Evolutionary conservation across 2,888 invertebrate genomes (phyloP), one percentile per base, ranked within the genome.

Genomic region (Volucella inanis): DNA sequence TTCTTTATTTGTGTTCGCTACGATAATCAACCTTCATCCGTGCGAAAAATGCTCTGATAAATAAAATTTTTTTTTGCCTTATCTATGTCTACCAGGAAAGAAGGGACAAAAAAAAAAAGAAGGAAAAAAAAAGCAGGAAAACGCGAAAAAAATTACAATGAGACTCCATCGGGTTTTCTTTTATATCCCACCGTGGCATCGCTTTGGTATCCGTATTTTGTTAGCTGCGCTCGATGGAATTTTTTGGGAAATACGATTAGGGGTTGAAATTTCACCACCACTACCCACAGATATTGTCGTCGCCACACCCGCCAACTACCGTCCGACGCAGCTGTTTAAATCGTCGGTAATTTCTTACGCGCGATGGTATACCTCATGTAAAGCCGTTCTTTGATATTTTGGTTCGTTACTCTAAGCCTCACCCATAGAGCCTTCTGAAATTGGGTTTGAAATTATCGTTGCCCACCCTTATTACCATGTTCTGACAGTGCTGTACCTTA

Each of bases 1-100:
- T 70, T 64, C 57, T 70, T 81, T 64, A 72, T 80, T 85, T 77
- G 57, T 67, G 76, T 62, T 62, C 43, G 75, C 38, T 72, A 76
- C 59, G 76, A 85, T 85, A 85, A 85, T 85, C 80, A 85, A 85
- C 80, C 80, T 76, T 80, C 80, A 85, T 80, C 76, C 80, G 85
- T 85, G 85, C 85, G 80, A 85, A 85, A 85, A 85, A 85, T 80
- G 71, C 80, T 76, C 80, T 72, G 67, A 76, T 80, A 80, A 83
- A 49, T 71, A 68, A 67, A 31, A 31, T 6, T 31, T 31, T 31
- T 80, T 85, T 85, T 71, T 55, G 61, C 76, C 85, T 85, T 85
- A 85, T 85, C 85, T 76, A 72, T 47, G 80, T 74, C 72, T 85
- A 43, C 47, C 85, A 85, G 80, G 12, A 72, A 62, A 71, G 43